These are phyloP conservation scores for Heliconius eleuchia DNA, from an alignment of 1,140 invertebrate genomes.

Conservation along the genomic window DNA sequence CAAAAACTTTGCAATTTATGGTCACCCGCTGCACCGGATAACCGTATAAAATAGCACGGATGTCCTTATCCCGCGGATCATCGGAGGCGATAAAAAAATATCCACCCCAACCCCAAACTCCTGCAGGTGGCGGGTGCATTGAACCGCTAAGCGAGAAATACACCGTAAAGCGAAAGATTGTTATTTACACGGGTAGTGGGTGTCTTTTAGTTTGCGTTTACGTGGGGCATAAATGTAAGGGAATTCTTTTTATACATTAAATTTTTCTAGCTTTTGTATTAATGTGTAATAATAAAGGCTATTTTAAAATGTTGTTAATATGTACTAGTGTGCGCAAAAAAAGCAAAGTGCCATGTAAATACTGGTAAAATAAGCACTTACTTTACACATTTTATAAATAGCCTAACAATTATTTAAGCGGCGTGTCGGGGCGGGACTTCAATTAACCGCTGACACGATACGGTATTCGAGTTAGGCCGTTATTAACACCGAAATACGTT, in stretches of 20 bases:
- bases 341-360: not conserved
- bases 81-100: constrained; percentile 56
- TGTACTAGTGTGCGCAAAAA: no score
- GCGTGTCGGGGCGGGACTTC: constrained; percentile 41
- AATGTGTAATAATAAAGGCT: not conserved
- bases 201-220: constrained; percentile 20
- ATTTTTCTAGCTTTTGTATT: not conserved
- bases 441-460: constrained; percentile 61
- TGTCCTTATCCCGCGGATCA: constrained; percentile 64
- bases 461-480: constrained; percentile 19
- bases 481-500: constrained; percentile 25
- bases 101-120: constrained; percentile 31
- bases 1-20: not conserved
- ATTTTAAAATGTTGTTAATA: no score
- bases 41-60: constrained; percentile 62
- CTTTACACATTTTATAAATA: not conserved
- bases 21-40: constrained; percentile 49
- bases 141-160: constrained; percentile 38
- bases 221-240: not conserved
- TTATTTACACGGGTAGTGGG: constrained; percentile 32
- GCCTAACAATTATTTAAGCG: not conserved
- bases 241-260: not conserved
- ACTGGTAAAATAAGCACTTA: not conserved
- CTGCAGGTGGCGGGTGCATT: constrained; percentile 36
- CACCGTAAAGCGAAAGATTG: constrained; percentile 33